Base-by-base conservation (phyloP, 2,888 invertebrate genomes). In the Barypeithes pellucidus region DNA sequence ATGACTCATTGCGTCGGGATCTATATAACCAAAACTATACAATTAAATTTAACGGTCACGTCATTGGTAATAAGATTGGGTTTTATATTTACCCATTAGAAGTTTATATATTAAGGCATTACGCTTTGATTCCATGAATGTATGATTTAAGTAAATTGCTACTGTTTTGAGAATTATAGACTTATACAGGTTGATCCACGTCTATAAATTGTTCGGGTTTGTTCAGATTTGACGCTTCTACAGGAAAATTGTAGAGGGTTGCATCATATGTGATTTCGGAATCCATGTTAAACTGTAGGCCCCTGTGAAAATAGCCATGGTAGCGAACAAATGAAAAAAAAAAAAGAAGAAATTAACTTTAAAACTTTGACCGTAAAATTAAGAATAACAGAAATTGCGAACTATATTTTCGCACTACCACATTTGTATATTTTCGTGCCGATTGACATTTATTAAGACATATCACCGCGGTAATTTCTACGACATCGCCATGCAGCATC, bases 401-500 rank as follows among this genome's bases (percentile, higher is more conserved):
- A 16, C 43, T 16, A 45, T 45, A 16, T 45, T 45, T 16, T 45
- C 0, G n/a, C 43, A 45, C 41, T 41, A 16, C 16, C 3, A 45
- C 8, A 45, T 16, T 45, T 4, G 29, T 29, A 7, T 39, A 33
- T 57, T 57, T 57, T n/a, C 57, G 9, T 57, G 0, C 60, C 33
- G 60, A 66, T 65, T 45, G 66, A 66, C 43, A 50, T 66, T 71
- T 57, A 71, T 71, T 66, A 66, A 54, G 60, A 67, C 45, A 61
- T 39, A 62, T 62, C 39, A 36, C 60, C n/a, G 18, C 18, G 29
- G 33, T 63, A 43, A 43, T 22, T 67, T 39, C 59, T n/a, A 29
- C 59, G 57, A 29, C 57, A 65, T 72, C 76, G 76, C 75, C 75
- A 77, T 72, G 57, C 67, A 39, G 68, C 76, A 79, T 79, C 79